Percentiles rank a stretch among this genome's conserved stretches.
phyloP scores from a whole-genome alignment of 2,888 invertebrate species.

The Polydesmus complanatus region DNA sequence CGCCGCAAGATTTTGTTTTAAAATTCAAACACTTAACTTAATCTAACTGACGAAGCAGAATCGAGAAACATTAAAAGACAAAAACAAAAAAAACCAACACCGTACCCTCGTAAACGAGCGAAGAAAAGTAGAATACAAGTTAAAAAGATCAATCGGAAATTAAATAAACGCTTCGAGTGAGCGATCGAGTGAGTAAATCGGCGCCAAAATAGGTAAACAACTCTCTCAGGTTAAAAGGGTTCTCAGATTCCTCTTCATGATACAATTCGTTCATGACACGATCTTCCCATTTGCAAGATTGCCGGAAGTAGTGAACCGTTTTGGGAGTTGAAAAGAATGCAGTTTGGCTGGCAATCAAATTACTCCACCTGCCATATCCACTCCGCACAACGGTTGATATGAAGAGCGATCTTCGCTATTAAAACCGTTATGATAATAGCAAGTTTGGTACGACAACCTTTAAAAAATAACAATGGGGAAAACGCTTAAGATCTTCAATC shows the following conservation, averaged over 20 bases:
- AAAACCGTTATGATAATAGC: background rate
- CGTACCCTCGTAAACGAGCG: too few relatives aligned
- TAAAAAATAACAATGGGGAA: too few relatives aligned
- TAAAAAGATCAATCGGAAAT: background rate
- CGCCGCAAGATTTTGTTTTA: too few relatives aligned
- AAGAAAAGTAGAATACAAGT: too few relatives aligned
- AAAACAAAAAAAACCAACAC: too few relatives aligned
- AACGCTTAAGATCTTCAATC: too few relatives aligned
- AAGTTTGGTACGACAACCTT: too few relatives aligned
- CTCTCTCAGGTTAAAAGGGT: background rate
- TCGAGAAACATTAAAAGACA: too few relatives aligned
- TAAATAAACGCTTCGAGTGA: too few relatives aligned
- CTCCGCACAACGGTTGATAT: background rate
- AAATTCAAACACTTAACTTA: too few relatives aligned
- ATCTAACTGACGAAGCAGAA: too few relatives aligned
- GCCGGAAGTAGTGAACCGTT: background rate
- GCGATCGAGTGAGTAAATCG: too few relatives aligned
- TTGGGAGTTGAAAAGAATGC: background rate
- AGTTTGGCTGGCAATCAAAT: background rate
- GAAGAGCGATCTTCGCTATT: background rate
- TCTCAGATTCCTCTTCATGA: background rate
- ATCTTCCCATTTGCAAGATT: background rate
- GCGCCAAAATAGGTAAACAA: background rate
- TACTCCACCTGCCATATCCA: background rate
- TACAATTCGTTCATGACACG: background rate